Percentiles rank a stretch among this genome's conserved stretches.
These are phyloP conservation scores for Mungos mungo DNA, from an alignment of 2,113 vertebrate genomes.

Conservation along the genomic window DNA sequence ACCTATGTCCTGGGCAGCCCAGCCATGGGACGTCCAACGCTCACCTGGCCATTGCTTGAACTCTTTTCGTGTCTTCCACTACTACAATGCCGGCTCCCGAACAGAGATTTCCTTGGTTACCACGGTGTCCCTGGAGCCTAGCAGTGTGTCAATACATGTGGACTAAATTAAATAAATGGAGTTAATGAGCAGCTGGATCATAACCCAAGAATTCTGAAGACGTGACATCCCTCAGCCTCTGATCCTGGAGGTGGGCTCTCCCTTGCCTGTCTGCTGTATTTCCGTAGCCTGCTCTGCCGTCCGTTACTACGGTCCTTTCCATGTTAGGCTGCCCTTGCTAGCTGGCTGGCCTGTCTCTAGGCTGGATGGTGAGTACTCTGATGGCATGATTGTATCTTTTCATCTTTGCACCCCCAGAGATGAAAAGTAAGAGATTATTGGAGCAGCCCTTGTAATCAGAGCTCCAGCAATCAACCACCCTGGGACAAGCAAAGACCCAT, in stretches of 20 bases:
- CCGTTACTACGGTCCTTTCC: accelerated
- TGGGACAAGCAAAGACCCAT: neutral
- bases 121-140: neutral
- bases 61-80: neutral
- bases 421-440: neutral
- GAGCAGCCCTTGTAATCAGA: neutral
- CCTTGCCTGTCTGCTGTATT: accelerated
- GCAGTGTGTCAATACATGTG: neutral
- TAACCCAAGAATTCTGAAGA: neutral
- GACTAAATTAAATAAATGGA: neutral
- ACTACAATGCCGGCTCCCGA: accelerated
- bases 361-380: neutral
- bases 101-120: neutral
- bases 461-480: too few relatives aligned
- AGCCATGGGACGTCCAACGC: accelerated
- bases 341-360: too few relatives aligned
- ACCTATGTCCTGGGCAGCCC: neutral
- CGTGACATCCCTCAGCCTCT: too few relatives aligned
- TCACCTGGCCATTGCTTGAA: neutral
- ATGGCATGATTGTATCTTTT: neutral
- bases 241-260: neutral
- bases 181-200: accelerated
- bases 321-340: neutral
- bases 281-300: neutral
- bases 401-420: neutral